Conservation (phyloP, 2,888 invertebrate genomes). For the Heliconius charithonia region DNA sequence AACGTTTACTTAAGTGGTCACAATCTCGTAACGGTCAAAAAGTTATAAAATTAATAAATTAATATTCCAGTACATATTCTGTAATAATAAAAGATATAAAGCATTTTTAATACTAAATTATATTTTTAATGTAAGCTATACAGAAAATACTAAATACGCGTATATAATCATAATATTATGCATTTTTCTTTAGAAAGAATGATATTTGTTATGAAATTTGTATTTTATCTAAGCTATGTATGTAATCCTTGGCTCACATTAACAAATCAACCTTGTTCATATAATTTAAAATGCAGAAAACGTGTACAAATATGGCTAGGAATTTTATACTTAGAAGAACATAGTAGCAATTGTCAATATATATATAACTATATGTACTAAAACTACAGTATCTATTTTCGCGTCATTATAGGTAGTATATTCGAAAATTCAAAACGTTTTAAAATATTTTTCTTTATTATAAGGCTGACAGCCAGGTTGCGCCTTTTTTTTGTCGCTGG, state of each 20-base stretch:
- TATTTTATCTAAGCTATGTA: neutral
- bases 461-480: too few species aligned
- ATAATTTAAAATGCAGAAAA: slow-evolving; percentile 20
- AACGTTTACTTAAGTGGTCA: neutral
- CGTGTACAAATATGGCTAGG: slow-evolving; percentile 7
- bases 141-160: neutral
- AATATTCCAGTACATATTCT: neutral
- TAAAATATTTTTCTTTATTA: neutral
- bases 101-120: neutral
- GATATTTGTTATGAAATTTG: neutral
- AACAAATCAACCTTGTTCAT: slow-evolving; percentile 11
- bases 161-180: neutral
- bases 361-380: neutral
- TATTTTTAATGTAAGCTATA: neutral
- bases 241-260: slow-evolving; percentile 12
- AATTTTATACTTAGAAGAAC: slow-evolving; percentile 5
- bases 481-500: too few species aligned
- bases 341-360: neutral
- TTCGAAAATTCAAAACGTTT: neutral
- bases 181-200: neutral
- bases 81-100: neutral
- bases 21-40: neutral
- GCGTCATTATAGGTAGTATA: neutral
- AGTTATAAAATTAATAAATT: neutral
- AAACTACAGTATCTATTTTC: neutral